A percentile compares a stretch with the other conserved stretches of the same genome.
Conservation (phyloP, 2,797 vertebrate species). For the Acrossocheilus fasciatus region DNA sequence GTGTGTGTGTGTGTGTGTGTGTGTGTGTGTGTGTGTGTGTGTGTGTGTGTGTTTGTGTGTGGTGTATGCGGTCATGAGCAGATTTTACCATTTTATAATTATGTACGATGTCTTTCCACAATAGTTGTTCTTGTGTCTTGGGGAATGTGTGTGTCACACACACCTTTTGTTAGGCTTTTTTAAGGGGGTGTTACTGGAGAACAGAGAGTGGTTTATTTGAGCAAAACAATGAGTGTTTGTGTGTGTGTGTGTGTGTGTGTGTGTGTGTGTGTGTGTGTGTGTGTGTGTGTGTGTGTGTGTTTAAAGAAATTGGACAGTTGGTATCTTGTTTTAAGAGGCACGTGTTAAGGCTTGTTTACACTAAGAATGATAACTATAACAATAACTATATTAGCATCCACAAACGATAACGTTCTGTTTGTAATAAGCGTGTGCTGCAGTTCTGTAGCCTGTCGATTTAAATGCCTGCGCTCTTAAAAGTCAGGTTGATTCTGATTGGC, state of each 20-base stretch:
- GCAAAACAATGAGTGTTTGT: conserved; percentile 32
- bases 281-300: conserved; percentile 36
- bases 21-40: conserved; percentile 35
- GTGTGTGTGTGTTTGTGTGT: conserved; percentile 31
- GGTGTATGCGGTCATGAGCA: background rate
- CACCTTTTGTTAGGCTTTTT: conserved; percentile 29
- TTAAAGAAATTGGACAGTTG: conserved; percentile 29
- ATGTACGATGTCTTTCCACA: conserved; percentile 16
- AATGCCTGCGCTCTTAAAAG: background rate
- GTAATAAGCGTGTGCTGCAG: background rate
- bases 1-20: background rate
- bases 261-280: conserved; percentile 21
- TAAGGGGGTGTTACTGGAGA: conserved; percentile 28
- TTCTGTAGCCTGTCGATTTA: background rate
- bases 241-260: conserved; percentile 31
- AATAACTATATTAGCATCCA: background rate
- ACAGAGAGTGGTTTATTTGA: conserved; percentile 50
- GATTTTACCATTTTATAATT: conserved; percentile 29
- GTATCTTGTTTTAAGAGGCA: background rate
- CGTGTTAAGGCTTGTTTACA: background rate
- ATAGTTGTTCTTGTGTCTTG: conserved; percentile 40
- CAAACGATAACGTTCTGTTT: background rate
- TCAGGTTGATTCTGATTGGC: background rate
- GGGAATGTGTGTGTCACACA: conserved; percentile 38
- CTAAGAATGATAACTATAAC: background rate